Evolutionary conservation across 2,113 vertebrate genomes (phyloP).

Genomic region (Mohoua ochrocephala): DNA sequence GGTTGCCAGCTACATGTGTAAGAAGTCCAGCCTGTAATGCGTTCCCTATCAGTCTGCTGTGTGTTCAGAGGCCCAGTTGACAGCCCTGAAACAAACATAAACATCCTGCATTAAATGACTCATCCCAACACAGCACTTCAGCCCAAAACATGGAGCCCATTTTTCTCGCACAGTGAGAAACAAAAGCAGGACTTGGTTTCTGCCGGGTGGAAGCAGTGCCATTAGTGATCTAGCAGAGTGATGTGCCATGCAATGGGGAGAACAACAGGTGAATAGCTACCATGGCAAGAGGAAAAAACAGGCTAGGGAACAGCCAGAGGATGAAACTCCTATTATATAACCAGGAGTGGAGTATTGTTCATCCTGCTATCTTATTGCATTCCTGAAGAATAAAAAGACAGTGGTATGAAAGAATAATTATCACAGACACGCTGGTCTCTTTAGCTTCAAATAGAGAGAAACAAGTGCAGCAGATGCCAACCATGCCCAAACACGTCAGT

Average conservation of each 20-base stretch:
- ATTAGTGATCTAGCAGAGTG: not conserved
- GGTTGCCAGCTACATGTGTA: not conserved
- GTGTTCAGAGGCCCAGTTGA: not conserved
- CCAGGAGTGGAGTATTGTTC: not conserved
- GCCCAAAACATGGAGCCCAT: not conserved
- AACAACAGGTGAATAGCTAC: not conserved
- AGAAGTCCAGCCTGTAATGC: not conserved
- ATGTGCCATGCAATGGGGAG: not conserved
- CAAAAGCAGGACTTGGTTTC: not conserved
- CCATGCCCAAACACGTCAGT: not conserved
- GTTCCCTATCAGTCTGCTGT: not conserved
- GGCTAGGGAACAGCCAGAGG: not conserved
- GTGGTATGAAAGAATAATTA: not conserved
- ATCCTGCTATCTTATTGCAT: not conserved
- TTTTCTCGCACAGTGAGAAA: not conserved
- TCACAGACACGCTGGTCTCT: not conserved
- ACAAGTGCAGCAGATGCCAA: not conserved
- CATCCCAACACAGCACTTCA: not conserved
- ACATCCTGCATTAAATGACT: not conserved
- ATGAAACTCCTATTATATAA: not conserved
- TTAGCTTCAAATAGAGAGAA: conserved; percentile 23
- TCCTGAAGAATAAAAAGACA: not conserved
- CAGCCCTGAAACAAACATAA: not conserved
- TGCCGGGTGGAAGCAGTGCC: not conserved
- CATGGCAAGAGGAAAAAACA: not conserved